Conservation (phyloP, 2,113 vertebrate genomes). For the Bucco capensis region DNA sequence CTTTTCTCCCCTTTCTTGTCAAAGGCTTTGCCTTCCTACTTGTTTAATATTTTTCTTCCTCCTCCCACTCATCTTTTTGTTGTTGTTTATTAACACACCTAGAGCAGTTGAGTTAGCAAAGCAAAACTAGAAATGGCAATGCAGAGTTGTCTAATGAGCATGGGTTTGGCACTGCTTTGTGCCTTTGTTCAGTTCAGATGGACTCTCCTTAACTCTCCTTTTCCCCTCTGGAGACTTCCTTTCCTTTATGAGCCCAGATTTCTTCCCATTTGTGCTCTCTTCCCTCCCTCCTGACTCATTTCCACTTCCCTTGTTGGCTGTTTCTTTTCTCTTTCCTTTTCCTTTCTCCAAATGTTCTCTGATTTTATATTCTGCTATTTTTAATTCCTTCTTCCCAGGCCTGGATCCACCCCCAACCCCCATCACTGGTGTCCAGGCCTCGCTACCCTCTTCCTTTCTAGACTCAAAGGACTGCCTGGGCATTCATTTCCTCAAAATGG, state of each 20-base stretch:
- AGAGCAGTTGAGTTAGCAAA: background rate
- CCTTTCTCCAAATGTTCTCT: background rate
- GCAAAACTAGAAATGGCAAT: background rate
- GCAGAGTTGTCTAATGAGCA: background rate
- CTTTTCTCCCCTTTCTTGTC: background rate
- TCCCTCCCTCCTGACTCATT: constrained; percentile 49
- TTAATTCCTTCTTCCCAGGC: background rate
- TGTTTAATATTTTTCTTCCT: background rate
- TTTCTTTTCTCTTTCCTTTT: constrained; percentile 34
- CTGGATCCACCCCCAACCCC: fast-evolving
- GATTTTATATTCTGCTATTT: background rate
- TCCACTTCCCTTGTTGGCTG: constrained; percentile 14
- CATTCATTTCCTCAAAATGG: background rate
- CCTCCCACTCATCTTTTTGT: background rate
- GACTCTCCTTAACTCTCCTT: constrained; percentile 19
- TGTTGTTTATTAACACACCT: background rate
- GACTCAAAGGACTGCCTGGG: background rate
- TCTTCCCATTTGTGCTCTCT: constrained; percentile 15
- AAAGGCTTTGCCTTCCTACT: background rate
- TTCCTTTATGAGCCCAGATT: constrained; percentile 16
- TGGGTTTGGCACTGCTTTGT: background rate
- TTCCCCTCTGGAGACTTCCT: background rate
- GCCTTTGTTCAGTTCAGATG: constrained; percentile 4
- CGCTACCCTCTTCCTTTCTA: background rate
- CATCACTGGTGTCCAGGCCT: background rate